Evolutionary conservation across 1,140 invertebrate species (phyloP), one percentile per base, ranked within the genome.

Genomic region (Physella acuta): DNA sequence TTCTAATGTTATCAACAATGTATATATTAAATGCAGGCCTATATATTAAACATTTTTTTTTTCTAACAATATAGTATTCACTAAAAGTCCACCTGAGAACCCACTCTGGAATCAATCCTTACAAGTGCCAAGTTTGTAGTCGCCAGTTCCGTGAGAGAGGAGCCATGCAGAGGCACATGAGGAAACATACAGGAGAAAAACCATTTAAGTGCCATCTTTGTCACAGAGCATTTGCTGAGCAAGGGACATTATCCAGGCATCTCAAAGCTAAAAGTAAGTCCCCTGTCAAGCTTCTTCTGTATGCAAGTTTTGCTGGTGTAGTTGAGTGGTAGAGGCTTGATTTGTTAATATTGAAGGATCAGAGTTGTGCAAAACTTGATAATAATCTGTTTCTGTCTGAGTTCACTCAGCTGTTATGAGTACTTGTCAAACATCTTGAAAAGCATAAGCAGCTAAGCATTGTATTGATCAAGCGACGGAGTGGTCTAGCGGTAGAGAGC

Each of bases 231-330:
- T 95, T 96, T 87, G 94, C 95, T 83, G 95, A 94, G 28, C 93
- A 93, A 81, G 94, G 93, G 70, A 97, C 95, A 81, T 88, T 95
- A 51, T 94, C 94, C 81, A 94, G 95, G 82, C 94, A 97, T 82
- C 90, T 92, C 73, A 88, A 90, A 72, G 93, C 93, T 11, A 88
- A 93, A 82, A 81, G 82, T 83, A 51, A 68, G 60, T 53, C 20
- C n/a, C 17, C 56, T 11, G 31, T 65, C 24, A 33, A 56, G 16
- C n/a, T n/a, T n/a, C n/a, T n/a, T n/a, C n/a, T n/a, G n/a, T n/a
- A n/a, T 11, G 14, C 5, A 26, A 55, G 37, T 2, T 49, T 30
- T 16, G 17, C 39, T 31, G 28, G 2, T 8, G 2, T 16, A 3
- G 51, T 49, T 24, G n/a, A 2, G 2, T 16, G 26, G 16, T 17